Percentiles rank a stretch among this genome's conserved stretches.
Conservation (phyloP, 1,140 invertebrate species). For the Ceratoteleas bidentatus region DNA sequence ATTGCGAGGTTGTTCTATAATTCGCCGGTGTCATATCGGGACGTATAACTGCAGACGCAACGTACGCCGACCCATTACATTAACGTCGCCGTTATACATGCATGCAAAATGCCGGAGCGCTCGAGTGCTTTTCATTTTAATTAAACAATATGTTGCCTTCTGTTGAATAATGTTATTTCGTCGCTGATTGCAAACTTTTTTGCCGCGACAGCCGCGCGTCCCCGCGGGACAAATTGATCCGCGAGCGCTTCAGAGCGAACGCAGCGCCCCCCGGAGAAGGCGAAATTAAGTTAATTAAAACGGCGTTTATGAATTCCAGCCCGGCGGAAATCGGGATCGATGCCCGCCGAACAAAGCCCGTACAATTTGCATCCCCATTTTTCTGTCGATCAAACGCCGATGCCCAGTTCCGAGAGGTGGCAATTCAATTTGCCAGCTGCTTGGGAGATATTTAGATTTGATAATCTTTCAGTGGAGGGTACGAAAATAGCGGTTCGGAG, state of each 20-base stretch:
- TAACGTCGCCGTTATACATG: conserved; percentile 53
- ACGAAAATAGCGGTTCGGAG: too few relatives aligned
- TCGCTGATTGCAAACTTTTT: conserved; percentile 52
- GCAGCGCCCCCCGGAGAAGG: not conserved
- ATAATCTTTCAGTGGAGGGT: too few relatives aligned
- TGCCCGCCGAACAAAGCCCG: too few relatives aligned
- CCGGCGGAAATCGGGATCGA: conserved; percentile 5
- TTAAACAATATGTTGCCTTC: conserved; percentile 59
- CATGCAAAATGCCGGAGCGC: conserved; percentile 55
- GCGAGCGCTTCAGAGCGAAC: conserved; percentile 16
- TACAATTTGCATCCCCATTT: conserved; percentile 29
- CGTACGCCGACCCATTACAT: conserved; percentile 42
- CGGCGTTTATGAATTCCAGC: conserved; percentile 13
- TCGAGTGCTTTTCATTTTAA: conserved; percentile 61
- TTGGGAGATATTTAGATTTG: too few relatives aligned
- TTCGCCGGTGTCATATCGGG: conserved; percentile 10
- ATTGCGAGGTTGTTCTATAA: conserved; percentile 36
- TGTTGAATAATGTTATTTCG: conserved; percentile 61
- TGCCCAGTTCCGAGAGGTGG: too few relatives aligned
- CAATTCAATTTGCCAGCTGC: too few relatives aligned
- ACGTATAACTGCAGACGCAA: conserved; percentile 20
- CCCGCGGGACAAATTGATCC: conserved; percentile 41
- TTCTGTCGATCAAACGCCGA: not conserved
- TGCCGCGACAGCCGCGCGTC: not conserved
- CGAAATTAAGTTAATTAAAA: conserved; percentile 41